Conservation (phyloP, 2,113 vertebrate genomes). For the Myanophis thanlyinensis region DNA sequence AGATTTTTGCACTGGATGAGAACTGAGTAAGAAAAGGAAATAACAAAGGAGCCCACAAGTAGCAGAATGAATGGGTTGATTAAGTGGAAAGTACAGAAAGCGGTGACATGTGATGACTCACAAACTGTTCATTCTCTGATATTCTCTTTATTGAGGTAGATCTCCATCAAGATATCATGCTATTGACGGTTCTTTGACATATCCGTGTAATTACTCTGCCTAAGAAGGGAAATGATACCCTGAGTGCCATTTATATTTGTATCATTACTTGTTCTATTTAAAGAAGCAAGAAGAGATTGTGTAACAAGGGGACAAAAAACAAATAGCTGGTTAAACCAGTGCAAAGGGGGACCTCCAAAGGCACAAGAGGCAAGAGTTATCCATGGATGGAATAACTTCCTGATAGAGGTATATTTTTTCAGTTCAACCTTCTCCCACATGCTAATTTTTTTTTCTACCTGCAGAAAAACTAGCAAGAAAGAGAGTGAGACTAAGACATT, state of each 20-base stretch:
- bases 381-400: neutral
- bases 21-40: constrained; percentile 9
- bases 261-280: neutral
- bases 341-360: neutral
- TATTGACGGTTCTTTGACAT: neutral
- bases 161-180: neutral
- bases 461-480: neutral
- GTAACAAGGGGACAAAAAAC: neutral
- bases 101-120: neutral
- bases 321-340: neutral
- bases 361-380: neutral
- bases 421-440: neutral
- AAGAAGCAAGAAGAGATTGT: neutral
- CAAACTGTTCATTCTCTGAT: neutral
- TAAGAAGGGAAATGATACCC: neutral
- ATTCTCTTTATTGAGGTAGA: neutral
- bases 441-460: neutral
- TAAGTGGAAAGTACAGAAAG: constrained; percentile 19
- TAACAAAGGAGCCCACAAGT: neutral
- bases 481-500: neutral
- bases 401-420: neutral
- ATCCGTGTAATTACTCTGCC: neutral
- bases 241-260: neutral
- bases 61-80: neutral
- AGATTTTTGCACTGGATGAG: neutral